Evolutionary conservation across 2,888 invertebrate species (phyloP).

Genomic region (Junonia oenone): DNA sequence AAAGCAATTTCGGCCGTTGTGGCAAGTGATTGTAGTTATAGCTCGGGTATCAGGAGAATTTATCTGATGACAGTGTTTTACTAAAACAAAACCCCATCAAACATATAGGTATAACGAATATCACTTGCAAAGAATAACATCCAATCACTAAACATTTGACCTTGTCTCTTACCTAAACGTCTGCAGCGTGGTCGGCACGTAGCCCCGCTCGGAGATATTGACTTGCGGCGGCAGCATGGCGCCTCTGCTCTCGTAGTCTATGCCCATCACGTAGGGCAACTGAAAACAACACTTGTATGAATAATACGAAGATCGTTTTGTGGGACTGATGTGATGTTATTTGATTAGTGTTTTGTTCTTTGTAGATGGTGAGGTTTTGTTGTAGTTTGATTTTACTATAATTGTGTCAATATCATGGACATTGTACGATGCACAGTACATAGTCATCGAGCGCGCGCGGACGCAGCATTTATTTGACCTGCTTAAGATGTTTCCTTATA

Average conservation of each 20-base stretch:
- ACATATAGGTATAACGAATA: neutral
- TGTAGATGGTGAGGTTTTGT: neutral
- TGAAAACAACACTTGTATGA: constrained; percentile 51
- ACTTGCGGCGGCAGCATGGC: constrained; percentile 89
- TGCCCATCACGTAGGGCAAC: constrained; percentile 87
- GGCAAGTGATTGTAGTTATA: too few species aligned
- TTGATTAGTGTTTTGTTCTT: neutral
- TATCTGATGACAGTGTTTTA: too few species aligned
- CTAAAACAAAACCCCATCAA: too few species aligned
- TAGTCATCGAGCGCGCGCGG: too few species aligned
- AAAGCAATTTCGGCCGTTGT: too few species aligned
- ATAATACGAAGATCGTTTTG: constrained; percentile 19
- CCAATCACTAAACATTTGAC: constrained; percentile 16
- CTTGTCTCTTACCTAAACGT: constrained; percentile 80
- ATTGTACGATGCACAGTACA: too few species aligned
- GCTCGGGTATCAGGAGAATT: too few species aligned
- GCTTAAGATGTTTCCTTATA: too few species aligned
- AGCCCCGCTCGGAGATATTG: constrained; percentile 89
- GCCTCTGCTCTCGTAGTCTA: constrained; percentile 87
- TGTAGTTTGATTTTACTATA: too few species aligned
- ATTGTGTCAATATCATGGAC: too few species aligned
- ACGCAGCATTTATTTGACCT: too few species aligned
- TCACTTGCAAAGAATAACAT: neutral
- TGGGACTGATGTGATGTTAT: neutral
- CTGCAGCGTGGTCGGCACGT: constrained; percentile 87